A percentile compares a stretch with the other conserved stretches of the same genome.
phyloP scores from a whole-genome alignment of 2,113 vertebrate species.

The Pao palembangensis region DNA sequence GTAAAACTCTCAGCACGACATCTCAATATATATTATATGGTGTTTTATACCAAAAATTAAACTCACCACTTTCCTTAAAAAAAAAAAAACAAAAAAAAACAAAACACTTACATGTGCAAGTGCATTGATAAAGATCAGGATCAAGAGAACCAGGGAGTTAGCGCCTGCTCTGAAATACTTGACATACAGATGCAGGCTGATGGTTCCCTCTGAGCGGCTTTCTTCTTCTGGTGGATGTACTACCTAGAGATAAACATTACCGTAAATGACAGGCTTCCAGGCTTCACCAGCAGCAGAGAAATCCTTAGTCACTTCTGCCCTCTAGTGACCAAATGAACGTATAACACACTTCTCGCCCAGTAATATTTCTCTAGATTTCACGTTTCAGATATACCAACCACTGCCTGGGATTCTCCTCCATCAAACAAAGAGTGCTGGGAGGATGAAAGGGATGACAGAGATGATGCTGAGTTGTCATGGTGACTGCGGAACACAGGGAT shows the following conservation, averaged over 20 bases:
- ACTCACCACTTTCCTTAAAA: neutral
- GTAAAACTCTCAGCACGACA: neutral
- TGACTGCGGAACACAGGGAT: conserved; percentile 53
- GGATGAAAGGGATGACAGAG: conserved; percentile 82
- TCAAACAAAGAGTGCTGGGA: conserved; percentile 84
- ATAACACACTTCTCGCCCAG: conserved; percentile 5
- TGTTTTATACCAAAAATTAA: neutral
- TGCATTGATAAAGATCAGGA: conserved; percentile 79
- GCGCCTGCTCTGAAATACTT: conserved; percentile 87
- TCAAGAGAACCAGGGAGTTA: conserved; percentile 74
- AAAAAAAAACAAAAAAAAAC: neutral
- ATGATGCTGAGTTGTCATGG: conserved; percentile 78
- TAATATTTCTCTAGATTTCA: neutral
- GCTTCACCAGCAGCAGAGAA: conserved; percentile 3
- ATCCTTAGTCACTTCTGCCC: conserved; percentile 46
- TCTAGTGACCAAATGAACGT: conserved; percentile 42
- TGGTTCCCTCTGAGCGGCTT: conserved; percentile 82
- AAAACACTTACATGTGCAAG: conserved; percentile 80
- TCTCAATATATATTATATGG: neutral
- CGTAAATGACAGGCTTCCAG: conserved; percentile 28
- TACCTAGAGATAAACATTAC: conserved; percentile 59
- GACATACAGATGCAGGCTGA: conserved; percentile 80
- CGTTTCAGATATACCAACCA: conserved; percentile 44
- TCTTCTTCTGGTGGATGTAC: conserved; percentile 77
- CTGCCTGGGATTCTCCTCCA: conserved; percentile 68